These are phyloP conservation scores for Lithodes maja DNA, from an alignment of 2,888 invertebrate species.

Conservation along the genomic window DNA sequence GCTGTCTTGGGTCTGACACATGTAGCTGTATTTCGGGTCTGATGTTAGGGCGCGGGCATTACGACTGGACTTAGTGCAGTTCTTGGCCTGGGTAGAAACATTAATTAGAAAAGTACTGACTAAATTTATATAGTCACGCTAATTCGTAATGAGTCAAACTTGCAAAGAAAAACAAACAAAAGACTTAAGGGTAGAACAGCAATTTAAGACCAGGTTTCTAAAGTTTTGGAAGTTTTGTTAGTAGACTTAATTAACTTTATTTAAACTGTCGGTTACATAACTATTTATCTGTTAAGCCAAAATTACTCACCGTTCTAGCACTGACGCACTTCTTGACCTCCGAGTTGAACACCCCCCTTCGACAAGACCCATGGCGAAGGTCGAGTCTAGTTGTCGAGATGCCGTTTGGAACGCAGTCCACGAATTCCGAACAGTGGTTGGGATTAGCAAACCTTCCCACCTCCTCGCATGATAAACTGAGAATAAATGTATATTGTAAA, in stretches of 20 bases:
- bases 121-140: too few relatives aligned
- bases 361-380: neutral
- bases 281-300: too few relatives aligned
- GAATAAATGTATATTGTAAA: neutral
- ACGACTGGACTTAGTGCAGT: neutral
- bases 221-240: too few relatives aligned
- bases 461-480: neutral
- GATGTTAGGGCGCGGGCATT: neutral
- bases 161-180: too few relatives aligned
- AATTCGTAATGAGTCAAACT: too few relatives aligned
- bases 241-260: too few relatives aligned
- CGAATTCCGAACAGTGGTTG: neutral
- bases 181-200: too few relatives aligned
- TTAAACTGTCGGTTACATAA: too few relatives aligned
- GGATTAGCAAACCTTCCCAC: neutral
- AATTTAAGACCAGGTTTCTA: too few relatives aligned
- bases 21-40: neutral
- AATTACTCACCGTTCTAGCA: neutral
- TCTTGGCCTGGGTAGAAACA: neutral
- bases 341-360: neutral
- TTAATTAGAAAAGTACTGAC: too few relatives aligned
- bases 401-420: neutral
- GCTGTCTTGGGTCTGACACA: neutral
- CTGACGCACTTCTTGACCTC: neutral
- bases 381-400: neutral